These are phyloP conservation scores for Oryzias javanicus DNA, from an alignment of 2,113 vertebrate species.

Conservation along the genomic window DNA sequence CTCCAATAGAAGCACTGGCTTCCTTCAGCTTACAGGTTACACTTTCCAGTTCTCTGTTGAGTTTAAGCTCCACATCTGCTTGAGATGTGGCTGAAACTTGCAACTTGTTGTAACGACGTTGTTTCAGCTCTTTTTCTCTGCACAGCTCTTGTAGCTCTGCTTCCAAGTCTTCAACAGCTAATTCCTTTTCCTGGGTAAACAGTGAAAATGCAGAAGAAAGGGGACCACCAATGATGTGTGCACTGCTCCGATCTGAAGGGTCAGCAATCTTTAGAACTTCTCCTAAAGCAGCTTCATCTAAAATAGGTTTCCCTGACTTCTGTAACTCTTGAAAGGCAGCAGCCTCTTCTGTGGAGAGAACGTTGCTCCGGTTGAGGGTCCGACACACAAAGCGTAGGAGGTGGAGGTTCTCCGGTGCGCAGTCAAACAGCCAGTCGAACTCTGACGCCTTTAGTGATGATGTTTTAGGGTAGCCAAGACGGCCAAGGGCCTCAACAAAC, in stretches of 20 bases:
- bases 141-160: slow-evolving; percentile 78
- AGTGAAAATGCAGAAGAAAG: slow-evolving; percentile 23
- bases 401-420: slow-evolving; percentile 74
- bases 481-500: slow-evolving; percentile 86
- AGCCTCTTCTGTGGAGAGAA: slow-evolving; percentile 79
- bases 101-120: slow-evolving; percentile 78
- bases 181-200: slow-evolving; percentile 71
- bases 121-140: slow-evolving; percentile 80
- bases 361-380: slow-evolving; percentile 76
- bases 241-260: slow-evolving; percentile 34
- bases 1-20: slow-evolving; percentile 60
- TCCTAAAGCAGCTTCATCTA: slow-evolving; percentile 81
- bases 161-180: slow-evolving; percentile 76
- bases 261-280: slow-evolving; percentile 83
- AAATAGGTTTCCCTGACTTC: slow-evolving; percentile 77
- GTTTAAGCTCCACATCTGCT: slow-evolving; percentile 60
- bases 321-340: slow-evolving; percentile 75
- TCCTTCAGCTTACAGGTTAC: slow-evolving; percentile 66
- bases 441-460: slow-evolving; percentile 82
- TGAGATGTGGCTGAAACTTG: slow-evolving; percentile 74
- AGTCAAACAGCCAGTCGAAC: slow-evolving; percentile 96
- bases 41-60: slow-evolving; percentile 67
- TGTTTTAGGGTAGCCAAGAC: slow-evolving; percentile 81
- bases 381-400: slow-evolving; percentile 89
- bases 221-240: slow-evolving; percentile 16